These are phyloP conservation scores for Trigoniulus corallinus DNA, from an alignment of 1,140 invertebrate species.

Conservation along the genomic window DNA sequence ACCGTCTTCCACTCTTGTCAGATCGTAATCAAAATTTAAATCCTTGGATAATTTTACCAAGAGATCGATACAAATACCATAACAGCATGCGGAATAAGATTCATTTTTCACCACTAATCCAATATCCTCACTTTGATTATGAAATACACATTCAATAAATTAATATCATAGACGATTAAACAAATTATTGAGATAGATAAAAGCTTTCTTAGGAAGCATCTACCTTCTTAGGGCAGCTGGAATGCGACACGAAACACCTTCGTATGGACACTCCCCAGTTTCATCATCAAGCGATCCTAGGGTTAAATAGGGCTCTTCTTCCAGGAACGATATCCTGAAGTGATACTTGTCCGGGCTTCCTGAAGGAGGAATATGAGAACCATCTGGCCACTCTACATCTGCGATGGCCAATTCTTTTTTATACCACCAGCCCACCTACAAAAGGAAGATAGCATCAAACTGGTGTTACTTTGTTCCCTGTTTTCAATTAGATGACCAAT, in stretches of 20 bases:
- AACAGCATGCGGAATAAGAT: constrained; percentile 59
- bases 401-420: constrained; percentile 78
- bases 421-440: constrained; percentile 39
- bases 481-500: no score
- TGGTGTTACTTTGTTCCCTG: no score
- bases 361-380: constrained; percentile 81
- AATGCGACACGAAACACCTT: constrained; percentile 74
- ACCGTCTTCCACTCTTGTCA: constrained; percentile 36
- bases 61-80: constrained; percentile 83
- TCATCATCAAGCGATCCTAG: constrained; percentile 72
- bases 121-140: not conserved
- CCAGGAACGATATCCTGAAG: constrained; percentile 84
- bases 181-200: constrained; percentile 48
- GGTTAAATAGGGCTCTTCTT: constrained; percentile 91
- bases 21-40: constrained; percentile 32
- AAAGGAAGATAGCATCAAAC: not conserved
- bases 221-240: constrained; percentile 43
- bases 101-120: constrained; percentile 18
- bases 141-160: not conserved
- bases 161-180: constrained; percentile 2
- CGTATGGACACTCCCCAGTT: constrained; percentile 72
- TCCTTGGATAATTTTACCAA: constrained; percentile 29
- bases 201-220: no score
- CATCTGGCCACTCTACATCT: constrained; percentile 96
- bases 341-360: constrained; percentile 94